These are phyloP conservation scores for Oligia latruncula DNA, from an alignment of 2,888 invertebrate genomes.

Conservation along the genomic window DNA sequence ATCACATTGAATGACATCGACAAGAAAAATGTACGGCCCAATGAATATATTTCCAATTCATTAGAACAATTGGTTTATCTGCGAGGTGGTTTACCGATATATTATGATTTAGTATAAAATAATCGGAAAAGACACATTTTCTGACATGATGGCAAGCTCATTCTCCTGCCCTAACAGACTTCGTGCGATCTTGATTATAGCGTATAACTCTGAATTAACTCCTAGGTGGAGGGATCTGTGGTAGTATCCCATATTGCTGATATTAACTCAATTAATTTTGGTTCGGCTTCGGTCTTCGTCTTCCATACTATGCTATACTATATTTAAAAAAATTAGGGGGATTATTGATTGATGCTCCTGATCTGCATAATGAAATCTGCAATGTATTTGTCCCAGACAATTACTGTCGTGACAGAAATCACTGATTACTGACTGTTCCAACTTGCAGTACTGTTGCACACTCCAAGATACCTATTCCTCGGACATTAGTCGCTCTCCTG, in stretches of 20 bases:
- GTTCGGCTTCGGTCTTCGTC: not conserved
- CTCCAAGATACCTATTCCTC: too few relatives aligned
- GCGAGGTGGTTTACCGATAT: constrained; percentile 14
- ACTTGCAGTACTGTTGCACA: too few relatives aligned
- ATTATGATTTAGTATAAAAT: not conserved
- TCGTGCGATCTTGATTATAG: not conserved
- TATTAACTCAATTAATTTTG: not conserved
- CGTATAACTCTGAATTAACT: not conserved
- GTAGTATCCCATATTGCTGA: too few relatives aligned
- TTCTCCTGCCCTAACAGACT: not conserved
- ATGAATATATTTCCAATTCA: constrained; percentile 49
- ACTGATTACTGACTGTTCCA: too few relatives aligned
- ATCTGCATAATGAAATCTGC: too few relatives aligned
- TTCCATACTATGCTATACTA: not conserved
- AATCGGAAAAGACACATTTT: not conserved
- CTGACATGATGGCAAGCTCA: not conserved
- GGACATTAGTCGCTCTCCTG: too few relatives aligned
- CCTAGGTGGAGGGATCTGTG: too few relatives aligned
- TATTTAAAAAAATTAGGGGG: too few relatives aligned
- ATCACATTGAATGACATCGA: constrained; percentile 42
- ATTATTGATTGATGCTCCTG: too few relatives aligned
- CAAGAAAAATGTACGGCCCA: constrained; percentile 60
- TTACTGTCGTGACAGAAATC: too few relatives aligned
- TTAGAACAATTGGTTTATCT: constrained; percentile 42
- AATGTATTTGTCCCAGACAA: too few relatives aligned